Percentiles rank a stretch among this genome's conserved stretches.
phyloP scores from a whole-genome alignment of 2,797 vertebrate genomes.

The Myoxocephalus aenaeus region DNA sequence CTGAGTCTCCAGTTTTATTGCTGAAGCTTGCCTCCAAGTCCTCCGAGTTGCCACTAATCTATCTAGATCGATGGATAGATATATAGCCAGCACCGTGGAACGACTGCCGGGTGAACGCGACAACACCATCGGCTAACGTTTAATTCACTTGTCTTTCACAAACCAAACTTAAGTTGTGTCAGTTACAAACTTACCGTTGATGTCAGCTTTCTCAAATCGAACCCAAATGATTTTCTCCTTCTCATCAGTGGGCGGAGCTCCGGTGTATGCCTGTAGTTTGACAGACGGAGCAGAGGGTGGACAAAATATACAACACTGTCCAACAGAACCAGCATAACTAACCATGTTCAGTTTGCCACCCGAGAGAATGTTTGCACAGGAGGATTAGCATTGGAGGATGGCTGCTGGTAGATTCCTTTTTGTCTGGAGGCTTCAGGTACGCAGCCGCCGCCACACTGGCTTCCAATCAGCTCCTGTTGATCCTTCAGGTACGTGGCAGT shows the following conservation, averaged over 20 bases:
- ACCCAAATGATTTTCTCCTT: slow-evolving; percentile 99
- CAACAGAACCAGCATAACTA: background rate
- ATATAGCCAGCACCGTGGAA: no score
- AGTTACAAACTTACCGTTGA: slow-evolving; percentile 80
- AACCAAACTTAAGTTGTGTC: background rate
- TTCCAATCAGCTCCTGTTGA: background rate
- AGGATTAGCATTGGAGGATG: background rate
- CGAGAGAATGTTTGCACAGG: background rate
- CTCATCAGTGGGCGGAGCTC: slow-evolving; percentile 92
- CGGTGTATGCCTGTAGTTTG: slow-evolving; percentile 91
- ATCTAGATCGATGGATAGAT: no score
- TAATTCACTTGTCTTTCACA: background rate
- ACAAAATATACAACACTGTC: background rate
- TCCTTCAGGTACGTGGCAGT: background rate
- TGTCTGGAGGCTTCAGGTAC: background rate
- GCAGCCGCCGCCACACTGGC: background rate
- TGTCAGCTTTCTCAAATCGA: slow-evolving; percentile 96
- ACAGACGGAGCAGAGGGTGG: background rate
- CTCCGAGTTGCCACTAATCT: no score
- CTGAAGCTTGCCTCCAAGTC: no score
- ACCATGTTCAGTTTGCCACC: background rate
- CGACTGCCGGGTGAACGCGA: no score
- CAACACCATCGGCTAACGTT: no score
- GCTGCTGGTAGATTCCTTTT: background rate
- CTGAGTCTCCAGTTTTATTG: no score